Evolutionary conservation across 2,797 vertebrate species (phyloP).

Genomic region (Pterois miles): DNA sequence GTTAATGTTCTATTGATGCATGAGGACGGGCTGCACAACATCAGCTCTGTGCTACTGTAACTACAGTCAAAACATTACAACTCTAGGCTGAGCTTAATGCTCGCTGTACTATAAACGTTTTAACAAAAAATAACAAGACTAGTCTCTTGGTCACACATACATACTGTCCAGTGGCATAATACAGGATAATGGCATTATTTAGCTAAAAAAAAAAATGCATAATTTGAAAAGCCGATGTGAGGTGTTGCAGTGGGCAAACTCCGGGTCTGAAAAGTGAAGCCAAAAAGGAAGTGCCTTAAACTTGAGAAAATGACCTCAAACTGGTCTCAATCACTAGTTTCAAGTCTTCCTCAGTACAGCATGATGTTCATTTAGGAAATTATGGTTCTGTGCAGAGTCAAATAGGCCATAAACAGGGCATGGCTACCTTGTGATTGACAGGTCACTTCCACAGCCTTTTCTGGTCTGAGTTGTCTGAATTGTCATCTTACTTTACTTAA

Average conservation of each 20-base stretch:
- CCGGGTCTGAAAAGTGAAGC: no score
- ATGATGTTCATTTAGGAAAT: no score
- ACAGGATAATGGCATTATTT: neutral
- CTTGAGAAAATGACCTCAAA: no score
- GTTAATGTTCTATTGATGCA: conserved; percentile 54
- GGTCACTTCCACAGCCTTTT: no score
- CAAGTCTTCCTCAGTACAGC: no score
- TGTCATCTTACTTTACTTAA: no score
- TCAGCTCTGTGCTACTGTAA: conserved; percentile 27
- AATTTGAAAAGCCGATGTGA: neutral
- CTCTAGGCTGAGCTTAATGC: neutral
- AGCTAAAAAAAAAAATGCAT: neutral
- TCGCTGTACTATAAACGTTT: neutral
- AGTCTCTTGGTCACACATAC: neutral
- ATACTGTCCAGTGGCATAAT: neutral
- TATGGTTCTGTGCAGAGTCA: no score
- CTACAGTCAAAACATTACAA: conserved; percentile 31
- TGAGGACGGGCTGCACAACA: conserved; percentile 15
- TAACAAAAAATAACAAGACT: neutral
- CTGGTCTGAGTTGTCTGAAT: no score
- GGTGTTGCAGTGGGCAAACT: neutral
- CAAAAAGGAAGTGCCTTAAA: no score
- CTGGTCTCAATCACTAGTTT: no score
- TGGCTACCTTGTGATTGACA: no score
- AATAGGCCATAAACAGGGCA: no score